Conservation (phyloP, 2,113 vertebrate species). For the Neodontobutis hainanensis region DNA sequence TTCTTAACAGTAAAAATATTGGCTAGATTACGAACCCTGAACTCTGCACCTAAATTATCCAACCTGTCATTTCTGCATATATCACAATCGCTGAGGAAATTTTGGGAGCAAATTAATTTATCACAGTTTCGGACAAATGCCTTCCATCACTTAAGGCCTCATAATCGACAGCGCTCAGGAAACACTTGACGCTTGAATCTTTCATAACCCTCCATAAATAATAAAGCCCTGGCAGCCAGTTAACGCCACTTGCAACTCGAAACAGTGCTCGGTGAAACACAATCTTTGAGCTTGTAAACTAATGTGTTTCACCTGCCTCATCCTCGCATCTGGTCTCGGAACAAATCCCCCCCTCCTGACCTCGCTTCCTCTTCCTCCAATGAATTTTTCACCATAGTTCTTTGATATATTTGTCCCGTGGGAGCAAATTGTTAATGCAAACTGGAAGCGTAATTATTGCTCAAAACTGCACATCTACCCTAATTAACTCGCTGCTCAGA, state of each 20-base stretch:
- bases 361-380: conserved; percentile 56
- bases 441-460: conserved; percentile 76
- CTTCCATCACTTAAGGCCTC: conserved; percentile 54
- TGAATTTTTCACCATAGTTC: conserved; percentile 55
- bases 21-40: conserved; percentile 25
- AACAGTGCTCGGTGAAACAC: conserved; percentile 72
- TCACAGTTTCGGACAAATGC: conserved; percentile 47
- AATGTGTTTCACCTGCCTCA: conserved; percentile 77
- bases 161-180: conserved; percentile 55
- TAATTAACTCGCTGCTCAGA: conserved; percentile 76
- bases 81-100: conserved; percentile 28
- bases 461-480: conserved; percentile 68
- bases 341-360: conserved; percentile 30
- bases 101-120: conserved; percentile 38
- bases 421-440: conserved; percentile 59
- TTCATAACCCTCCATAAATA: conserved; percentile 78
- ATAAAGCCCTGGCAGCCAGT: conserved; percentile 67
- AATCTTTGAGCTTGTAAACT: conserved; percentile 72
- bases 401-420: conserved; percentile 64
- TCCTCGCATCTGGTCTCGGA: conserved; percentile 7
- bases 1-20: conserved; percentile 17
- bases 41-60: conserved; percentile 36
- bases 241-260: conserved; percentile 71
- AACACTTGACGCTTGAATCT: conserved; percentile 69
- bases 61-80: conserved; percentile 31